Conservation (phyloP, 2,888 invertebrate species). For the Thymelicus acteon region DNA sequence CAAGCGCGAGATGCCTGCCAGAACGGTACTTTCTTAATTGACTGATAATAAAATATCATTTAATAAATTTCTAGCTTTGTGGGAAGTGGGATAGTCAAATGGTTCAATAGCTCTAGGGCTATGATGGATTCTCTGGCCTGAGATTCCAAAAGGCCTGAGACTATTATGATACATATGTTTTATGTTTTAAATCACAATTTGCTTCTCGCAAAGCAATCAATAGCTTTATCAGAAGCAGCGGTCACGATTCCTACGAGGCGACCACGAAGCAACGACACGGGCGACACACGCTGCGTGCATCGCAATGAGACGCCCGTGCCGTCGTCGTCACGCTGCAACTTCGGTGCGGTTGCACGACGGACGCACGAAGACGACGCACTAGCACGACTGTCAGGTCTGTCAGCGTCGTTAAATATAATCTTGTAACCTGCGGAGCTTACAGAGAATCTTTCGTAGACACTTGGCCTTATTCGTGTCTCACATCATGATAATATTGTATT, state of each 20-base stretch:
- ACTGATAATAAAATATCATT: no score
- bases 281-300: conserved; percentile 12
- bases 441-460: background rate
- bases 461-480: background rate
- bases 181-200: no score
- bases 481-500: background rate
- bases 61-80: no score
- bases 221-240: background rate
- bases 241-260: conserved; percentile 18
- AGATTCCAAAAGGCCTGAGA: no score
- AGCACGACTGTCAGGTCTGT: background rate
- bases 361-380: background rate
- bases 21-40: no score
- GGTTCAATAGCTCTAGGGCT: no score
- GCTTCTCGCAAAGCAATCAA: background rate
- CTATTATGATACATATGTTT: no score
- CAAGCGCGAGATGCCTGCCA: no score
- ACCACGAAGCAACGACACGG: conserved; percentile 16
- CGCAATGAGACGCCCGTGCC: conserved; percentile 19
- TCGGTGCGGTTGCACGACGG: background rate
- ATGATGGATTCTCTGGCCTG: no score
- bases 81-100: no score
- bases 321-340: background rate
- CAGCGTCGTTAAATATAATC: background rate
- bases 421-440: no score